Base-by-base conservation (phyloP, 2,797 vertebrate genomes). In the Anguilla marmorata region DNA sequence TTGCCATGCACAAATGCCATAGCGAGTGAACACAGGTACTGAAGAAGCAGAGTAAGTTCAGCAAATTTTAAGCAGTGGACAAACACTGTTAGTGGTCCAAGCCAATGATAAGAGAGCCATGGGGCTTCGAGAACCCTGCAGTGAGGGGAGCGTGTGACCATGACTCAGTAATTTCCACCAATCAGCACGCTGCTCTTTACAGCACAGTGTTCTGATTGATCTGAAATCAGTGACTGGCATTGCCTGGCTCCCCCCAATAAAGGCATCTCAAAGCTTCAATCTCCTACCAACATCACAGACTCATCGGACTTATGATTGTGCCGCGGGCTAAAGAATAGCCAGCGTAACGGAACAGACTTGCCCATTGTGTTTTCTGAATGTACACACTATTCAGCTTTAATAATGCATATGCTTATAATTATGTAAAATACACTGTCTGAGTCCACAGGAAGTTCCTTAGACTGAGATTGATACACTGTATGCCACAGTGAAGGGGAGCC, bases 341-440 rank as follows among this genome's bases (percentile, higher is more conserved):
- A 19, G 74, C 1, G 33, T 21, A 16, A 21, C 41, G 74, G 33
- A 41, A 14, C 74, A 41, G 74, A 76, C 30, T 7, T 8, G 33
- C 14, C 30, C 19, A 41, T 76, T 76, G 74, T 76, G 74, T 37
- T 76, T 76, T 76, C 74, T 41, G 33, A 37, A 72, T 72, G 27
- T 19, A 37, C 41, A 41, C 37, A 76, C 41, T 76, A 41, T 76
- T 76, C 33, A 76, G 37, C 0, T 4, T 76, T 76, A 90, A 89
- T 89, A 86, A 90, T 90, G 76, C 88, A 89, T 87, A 41, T n/a
- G 45, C 74, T 60, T 69, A 82, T 63, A 72, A 54, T 76, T 76
- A 76, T 76, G 74, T 21, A 41, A 76, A 76, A 76, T 76, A 76
- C 30, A 41, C 27, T 76, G 74, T 33, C 74, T 19, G 74, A 41